Conservation (phyloP, 1,140 invertebrate genomes). For the Heliothis subflexa region DNA sequence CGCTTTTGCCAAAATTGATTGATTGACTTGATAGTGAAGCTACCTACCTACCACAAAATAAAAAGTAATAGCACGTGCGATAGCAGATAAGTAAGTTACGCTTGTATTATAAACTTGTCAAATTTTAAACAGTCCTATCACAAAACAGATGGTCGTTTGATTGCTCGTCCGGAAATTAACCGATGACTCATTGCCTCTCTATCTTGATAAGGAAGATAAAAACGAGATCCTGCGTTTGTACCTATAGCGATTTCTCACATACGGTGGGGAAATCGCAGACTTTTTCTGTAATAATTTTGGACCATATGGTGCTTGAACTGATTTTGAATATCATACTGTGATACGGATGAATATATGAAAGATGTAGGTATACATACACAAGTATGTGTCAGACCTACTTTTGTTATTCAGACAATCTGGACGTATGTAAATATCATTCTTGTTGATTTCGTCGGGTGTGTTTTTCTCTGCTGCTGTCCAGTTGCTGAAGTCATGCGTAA, state of each 20-base stretch:
- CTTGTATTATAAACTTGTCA: conserved; percentile 56
- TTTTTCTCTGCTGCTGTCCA: not conserved
- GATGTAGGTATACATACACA: no score
- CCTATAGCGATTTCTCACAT: conserved; percentile 52
- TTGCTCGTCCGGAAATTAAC: conserved; percentile 72
- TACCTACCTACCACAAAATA: conserved; percentile 17
- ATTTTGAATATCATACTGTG: not conserved
- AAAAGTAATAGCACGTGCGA: conserved; percentile 5
- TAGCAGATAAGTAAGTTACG: not conserved
- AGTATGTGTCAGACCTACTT: no score
- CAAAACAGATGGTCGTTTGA: conserved; percentile 75
- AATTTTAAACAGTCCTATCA: conserved; percentile 72
- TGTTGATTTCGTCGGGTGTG: not conserved
- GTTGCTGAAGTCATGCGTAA: not conserved
- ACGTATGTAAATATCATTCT: no score
- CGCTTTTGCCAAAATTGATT: conserved; percentile 1
- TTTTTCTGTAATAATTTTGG: conserved; percentile 41
- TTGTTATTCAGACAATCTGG: not conserved
- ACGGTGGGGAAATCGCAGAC: conserved; percentile 49
- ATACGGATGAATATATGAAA: not conserved
- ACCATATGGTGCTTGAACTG: conserved; percentile 36
- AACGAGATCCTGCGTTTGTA: conserved; percentile 62
- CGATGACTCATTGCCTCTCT: conserved; percentile 73
- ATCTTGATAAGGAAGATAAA: conserved; percentile 74
- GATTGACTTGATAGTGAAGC: conserved; percentile 16